A percentile compares a stretch with the other conserved stretches of the same genome.
Evolutionary conservation across 2,113 vertebrate genomes (phyloP).

Genomic region (Ailuropoda melanoleuca): DNA sequence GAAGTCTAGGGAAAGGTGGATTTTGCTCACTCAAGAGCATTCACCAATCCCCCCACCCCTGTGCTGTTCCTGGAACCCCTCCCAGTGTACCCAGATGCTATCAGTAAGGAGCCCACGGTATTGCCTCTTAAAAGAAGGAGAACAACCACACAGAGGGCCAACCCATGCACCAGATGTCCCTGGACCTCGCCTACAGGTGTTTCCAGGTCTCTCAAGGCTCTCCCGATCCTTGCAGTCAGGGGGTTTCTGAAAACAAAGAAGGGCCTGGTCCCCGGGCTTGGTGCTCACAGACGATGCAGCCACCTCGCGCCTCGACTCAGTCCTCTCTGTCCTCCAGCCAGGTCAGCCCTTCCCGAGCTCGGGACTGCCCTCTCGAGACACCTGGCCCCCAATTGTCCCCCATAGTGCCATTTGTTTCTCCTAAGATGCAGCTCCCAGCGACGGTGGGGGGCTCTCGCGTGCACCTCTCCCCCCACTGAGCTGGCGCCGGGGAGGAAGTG

Average conservation of each 20-base stretch:
- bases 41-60: background rate
- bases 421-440: background rate
- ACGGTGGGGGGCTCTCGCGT: accelerated
- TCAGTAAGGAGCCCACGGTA: background rate
- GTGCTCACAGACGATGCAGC: accelerated
- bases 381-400: accelerated
- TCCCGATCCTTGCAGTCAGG: background rate
- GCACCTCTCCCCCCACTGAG: too few relatives aligned
- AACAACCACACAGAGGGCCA: background rate
- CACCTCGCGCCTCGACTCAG: too few relatives aligned
- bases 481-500: background rate
- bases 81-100: background rate
- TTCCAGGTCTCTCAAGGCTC: background rate
- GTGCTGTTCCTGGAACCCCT: background rate
- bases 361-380: background rate
- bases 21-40: background rate
- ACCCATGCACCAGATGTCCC: accelerated
- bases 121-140: background rate
- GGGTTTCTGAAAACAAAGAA: background rate
- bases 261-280: background rate
- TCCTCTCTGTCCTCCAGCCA: background rate
- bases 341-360: background rate
- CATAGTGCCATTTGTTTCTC: background rate
- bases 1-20: background rate
- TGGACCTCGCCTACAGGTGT: background rate